Evolutionary conservation across 2,888 invertebrate genomes (phyloP), one percentile per base, ranked within the genome.

Genomic region (Andrena marginata): DNA sequence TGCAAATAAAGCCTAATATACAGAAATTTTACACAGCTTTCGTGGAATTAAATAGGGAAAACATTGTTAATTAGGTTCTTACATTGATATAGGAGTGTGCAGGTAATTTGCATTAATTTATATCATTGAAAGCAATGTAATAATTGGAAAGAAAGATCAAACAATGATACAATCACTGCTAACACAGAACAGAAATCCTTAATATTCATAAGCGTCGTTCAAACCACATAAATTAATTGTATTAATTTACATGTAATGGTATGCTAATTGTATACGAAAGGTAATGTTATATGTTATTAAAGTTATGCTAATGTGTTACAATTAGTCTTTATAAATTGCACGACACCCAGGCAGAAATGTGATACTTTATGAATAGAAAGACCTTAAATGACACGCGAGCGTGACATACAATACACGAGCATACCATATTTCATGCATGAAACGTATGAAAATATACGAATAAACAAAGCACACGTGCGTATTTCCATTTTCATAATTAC

Each of bases 361-460:
- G 48, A 85, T 65, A 69, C 67, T 68, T 65, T n/a, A 54, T 82
- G 79, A 74, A 82, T 62, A 74, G 70, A 78, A 74, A 71, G 73
- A 71, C 73, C 60, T 79, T 85, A 77, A 71, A 87, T 88, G 89
- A 90, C 87, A 87, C 83, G 88, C 81, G 86, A 87, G 86, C 82
- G 82, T 85, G 85, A 90, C 83, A 91, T 89, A 85, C 88, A 90
- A 92, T 90, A 90, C 79, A 83, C 85, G 79, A 89, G 80, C 42
- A 82, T 91, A 91, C 87, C 80, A 82, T 89, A 88, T 91, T 92
- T 92, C 92, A 92, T 88, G 90, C 90, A 77, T 89, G 80, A 91
- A 90, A 90, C 82, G 8, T 80, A 59, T 63, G 62, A 62, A 64
- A 85, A 84, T 64, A 70, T 67, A 64, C 82, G 77, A 86, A 87